A percentile compares a stretch with the other conserved stretches of the same genome.
phyloP scores from a whole-genome alignment of 2,888 invertebrate species.

The Diplolepis rosae region DNA sequence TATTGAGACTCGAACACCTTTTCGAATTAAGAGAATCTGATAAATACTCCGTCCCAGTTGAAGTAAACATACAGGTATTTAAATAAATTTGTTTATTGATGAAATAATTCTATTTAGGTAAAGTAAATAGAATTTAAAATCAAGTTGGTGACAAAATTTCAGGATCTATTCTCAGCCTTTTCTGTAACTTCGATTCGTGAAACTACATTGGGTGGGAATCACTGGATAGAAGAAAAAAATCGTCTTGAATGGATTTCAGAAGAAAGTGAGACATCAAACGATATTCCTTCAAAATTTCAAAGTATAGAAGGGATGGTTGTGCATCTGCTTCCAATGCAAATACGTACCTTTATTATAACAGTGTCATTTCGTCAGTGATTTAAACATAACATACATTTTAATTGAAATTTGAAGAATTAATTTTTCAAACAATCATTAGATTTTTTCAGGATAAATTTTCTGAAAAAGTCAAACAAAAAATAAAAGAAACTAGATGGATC shows the following conservation, averaged over 20 bases:
- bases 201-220: conserved; percentile 82
- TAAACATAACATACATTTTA: no score
- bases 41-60: conserved; percentile 75
- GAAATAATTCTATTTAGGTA: no score
- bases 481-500: no score
- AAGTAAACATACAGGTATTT: conserved; percentile 76
- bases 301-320: conserved; percentile 70
- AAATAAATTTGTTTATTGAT: conserved; percentile 1
- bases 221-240: conserved; percentile 76
- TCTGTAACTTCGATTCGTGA: conserved; percentile 77
- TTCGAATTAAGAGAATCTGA: conserved; percentile 80
- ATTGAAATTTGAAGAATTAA: no score
- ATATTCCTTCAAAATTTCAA: conserved; percentile 40
- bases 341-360: conserved; percentile 80
- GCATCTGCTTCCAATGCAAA: conserved; percentile 82
- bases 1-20: conserved; percentile 91
- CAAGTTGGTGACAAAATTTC: conserved; percentile 24
- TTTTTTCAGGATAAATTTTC: no score
- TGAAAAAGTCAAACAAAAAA: no score
- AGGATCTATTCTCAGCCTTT: conserved; percentile 77
- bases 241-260: conserved; percentile 76
- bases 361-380: no score
- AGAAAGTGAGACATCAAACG: conserved; percentile 55
- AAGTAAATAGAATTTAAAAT: no score
- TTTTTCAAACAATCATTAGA: no score